Evolutionary conservation across 2,888 invertebrate genomes (phyloP).

Genomic region (Drosophila melanosoma): DNA sequence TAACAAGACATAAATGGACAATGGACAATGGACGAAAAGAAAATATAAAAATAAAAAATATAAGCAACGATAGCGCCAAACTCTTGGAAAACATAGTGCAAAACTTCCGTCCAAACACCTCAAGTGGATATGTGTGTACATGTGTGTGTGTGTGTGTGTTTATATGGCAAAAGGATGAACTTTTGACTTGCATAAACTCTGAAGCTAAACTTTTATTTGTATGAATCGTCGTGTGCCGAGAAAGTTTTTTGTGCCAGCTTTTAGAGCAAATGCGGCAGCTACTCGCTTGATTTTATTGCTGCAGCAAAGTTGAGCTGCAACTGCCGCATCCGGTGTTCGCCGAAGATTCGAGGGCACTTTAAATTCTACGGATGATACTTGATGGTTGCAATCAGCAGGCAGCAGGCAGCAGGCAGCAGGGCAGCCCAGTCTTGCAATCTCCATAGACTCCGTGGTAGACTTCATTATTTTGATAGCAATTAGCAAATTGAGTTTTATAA

Average conservation of each 20-base stretch:
- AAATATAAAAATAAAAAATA: slow-evolving; percentile 8
- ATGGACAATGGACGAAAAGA: background rate
- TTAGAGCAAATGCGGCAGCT: slow-evolving; percentile 25
- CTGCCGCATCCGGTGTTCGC: slow-evolving; percentile 39
- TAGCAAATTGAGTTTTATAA: slow-evolving; percentile 80
- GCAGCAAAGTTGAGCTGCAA: slow-evolving; percentile 46
- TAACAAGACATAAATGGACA: slow-evolving; percentile 79
- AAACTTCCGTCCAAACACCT: slow-evolving; percentile 72
- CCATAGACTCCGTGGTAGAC: slow-evolving; percentile 41
- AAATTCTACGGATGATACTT: slow-evolving; percentile 81
- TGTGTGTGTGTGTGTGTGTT: slow-evolving; percentile 10
- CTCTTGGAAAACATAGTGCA: slow-evolving; percentile 25
- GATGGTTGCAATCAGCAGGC: slow-evolving; percentile 75
- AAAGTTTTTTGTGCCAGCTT: slow-evolving; percentile 53
- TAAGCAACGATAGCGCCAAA: slow-evolving; percentile 52
- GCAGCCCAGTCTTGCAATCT: background rate
- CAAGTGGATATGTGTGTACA: slow-evolving; percentile 30
- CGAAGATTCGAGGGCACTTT: slow-evolving; percentile 63
- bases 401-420: background rate
- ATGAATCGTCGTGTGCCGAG: slow-evolving; percentile 61
- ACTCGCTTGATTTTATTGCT: slow-evolving; percentile 64
- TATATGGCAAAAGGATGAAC: slow-evolving; percentile 47
- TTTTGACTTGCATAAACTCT: slow-evolving; percentile 55
- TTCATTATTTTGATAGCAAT: slow-evolving; percentile 81
- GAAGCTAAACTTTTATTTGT: slow-evolving; percentile 73